Conservation (phyloP, 2,797 vertebrate species). For the Coccyzus lansbergi region DNA sequence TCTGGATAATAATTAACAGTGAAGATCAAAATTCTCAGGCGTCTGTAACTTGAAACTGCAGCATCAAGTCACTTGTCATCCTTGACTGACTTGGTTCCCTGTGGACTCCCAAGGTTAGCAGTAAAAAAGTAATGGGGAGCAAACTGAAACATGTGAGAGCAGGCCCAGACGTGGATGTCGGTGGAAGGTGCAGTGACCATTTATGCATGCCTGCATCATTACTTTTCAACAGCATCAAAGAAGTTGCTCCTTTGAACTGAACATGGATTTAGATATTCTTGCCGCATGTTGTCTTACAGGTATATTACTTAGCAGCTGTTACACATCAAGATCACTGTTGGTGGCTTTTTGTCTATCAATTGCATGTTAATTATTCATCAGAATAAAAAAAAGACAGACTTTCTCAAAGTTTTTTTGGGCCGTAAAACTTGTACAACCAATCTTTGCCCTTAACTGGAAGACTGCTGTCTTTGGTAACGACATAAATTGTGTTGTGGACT, state of each 20-base stretch:
- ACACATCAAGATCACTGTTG: fast-evolving
- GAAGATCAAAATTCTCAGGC: not conserved
- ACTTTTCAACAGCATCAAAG: not conserved
- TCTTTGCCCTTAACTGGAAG: slow-evolving; percentile 2
- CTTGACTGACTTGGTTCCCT: not conserved
- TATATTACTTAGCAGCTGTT: not conserved
- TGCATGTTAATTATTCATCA: not conserved
- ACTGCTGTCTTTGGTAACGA: not conserved
- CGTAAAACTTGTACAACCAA: not conserved
- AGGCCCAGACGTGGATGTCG: not conserved
- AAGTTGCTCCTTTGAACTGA: not conserved
- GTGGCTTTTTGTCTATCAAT: not conserved
- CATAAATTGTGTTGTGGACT: slow-evolving; percentile 16
- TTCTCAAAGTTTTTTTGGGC: not conserved
- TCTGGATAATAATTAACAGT: slow-evolving; percentile 42
- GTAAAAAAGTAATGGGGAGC: not conserved
- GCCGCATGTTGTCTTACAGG: not conserved
- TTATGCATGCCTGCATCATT: not conserved
- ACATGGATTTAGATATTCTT: not conserved
- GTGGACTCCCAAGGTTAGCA: not conserved
- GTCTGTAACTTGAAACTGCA: not conserved
- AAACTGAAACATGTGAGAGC: not conserved
- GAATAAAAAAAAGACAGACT: not conserved
- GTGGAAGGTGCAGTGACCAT: not conserved
- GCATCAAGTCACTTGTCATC: not conserved